phyloP scores from a whole-genome alignment of 2,113 vertebrate species.

The Antechinus flavipes region DNA sequence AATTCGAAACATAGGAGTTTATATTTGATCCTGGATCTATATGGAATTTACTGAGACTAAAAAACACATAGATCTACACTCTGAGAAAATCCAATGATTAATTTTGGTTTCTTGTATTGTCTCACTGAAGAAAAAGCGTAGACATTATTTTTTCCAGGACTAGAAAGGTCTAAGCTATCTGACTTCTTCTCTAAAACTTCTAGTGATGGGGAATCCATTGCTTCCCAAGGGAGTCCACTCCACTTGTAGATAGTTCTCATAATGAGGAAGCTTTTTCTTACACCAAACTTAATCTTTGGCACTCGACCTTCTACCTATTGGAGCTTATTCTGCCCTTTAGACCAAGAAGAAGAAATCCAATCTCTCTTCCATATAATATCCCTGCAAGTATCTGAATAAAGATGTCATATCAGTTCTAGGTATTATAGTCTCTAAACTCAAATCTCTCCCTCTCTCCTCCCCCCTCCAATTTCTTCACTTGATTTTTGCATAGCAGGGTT shows the following conservation, averaged over 20 bases:
- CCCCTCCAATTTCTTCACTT: neutral
- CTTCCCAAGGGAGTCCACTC: neutral
- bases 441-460: neutral
- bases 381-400: neutral
- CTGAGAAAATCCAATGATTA: neutral
- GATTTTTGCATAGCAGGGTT: neutral
- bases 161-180: neutral
- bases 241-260: neutral
- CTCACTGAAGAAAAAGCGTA: neutral
- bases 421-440: neutral
- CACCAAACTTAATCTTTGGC: neutral
- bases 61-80: neutral
- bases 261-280: neutral
- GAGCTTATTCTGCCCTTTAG: neutral
- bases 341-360: neutral
- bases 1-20: neutral
- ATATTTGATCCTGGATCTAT: neutral
- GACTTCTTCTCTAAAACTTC: neutral
- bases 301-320: neutral
- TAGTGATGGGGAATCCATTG: neutral
- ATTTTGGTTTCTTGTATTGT: neutral
- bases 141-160: too few relatives aligned
- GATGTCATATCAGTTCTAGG: neutral
- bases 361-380: neutral
- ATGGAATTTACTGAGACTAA: neutral